These are phyloP conservation scores for Dilophus febrilis DNA, from an alignment of 2,888 invertebrate genomes.

Conservation along the genomic window DNA sequence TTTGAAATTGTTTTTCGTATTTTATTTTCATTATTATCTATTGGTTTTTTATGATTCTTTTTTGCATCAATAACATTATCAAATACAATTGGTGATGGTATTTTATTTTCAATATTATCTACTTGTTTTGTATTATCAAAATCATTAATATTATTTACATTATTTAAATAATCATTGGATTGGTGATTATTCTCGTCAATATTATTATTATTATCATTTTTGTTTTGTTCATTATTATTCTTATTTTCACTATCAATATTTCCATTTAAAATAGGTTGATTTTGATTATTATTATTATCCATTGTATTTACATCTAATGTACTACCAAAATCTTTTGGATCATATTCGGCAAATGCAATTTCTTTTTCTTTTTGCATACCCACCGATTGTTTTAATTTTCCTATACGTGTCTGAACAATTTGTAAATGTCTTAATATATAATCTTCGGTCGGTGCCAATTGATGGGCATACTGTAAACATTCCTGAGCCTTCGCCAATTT, in stretches of 20 bases:
- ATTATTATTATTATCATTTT: background rate
- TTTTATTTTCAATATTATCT: background rate
- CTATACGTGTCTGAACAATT: constrained; percentile 61
- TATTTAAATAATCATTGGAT: no score
- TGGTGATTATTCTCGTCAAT: background rate
- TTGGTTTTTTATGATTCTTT: no score
- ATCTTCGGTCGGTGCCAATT: constrained; percentile 73
- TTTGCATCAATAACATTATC: background rate
- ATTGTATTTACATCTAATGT: no score
- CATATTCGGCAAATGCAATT: constrained; percentile 24
- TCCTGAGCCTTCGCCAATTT: constrained; percentile 67
- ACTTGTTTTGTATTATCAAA: no score
- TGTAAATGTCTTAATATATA: constrained; percentile 81
- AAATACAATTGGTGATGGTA: background rate
- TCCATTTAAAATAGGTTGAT: background rate
- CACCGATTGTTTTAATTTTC: constrained; percentile 24
- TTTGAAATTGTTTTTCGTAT: background rate
- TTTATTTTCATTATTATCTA: no score
- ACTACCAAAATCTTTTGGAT: constrained; percentile 25
- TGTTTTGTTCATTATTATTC: background rate
- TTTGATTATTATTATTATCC: constrained; percentile 6
- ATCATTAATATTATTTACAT: no score
- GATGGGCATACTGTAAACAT: constrained; percentile 65
- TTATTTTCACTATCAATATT: constrained; percentile 3
- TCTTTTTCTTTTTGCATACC: constrained; percentile 20